Evolutionary conservation across 2,888 invertebrate genomes (phyloP).

Genomic region (Theretra japonica): DNA sequence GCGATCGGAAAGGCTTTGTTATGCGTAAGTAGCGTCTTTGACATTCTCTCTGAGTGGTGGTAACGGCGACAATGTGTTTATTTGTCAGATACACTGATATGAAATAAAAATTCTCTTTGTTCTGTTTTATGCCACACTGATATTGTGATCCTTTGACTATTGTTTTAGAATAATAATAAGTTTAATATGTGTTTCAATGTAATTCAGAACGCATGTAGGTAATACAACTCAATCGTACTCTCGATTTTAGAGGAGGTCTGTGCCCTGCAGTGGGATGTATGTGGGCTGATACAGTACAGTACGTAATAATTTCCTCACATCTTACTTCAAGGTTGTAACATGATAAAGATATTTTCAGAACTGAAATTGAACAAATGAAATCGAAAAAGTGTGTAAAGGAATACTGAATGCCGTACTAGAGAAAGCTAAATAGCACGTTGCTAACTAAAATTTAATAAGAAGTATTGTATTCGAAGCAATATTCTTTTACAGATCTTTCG

Average conservation of each 20-base stretch:
- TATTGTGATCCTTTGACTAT: neutral
- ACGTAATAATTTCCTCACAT: too few relatives aligned
- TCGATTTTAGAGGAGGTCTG: too few relatives aligned
- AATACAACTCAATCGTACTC: too few relatives aligned
- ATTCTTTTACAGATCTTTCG: neutral
- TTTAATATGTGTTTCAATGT: neutral
- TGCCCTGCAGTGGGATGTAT: too few relatives aligned
- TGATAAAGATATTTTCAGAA: too few relatives aligned
- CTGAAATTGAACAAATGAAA: too few relatives aligned
- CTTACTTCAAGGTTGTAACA: too few relatives aligned
- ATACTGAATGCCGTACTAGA: too few relatives aligned
- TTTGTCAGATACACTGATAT: conserved; percentile 8
- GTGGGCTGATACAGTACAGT: too few relatives aligned
- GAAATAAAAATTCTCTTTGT: conserved; percentile 34
- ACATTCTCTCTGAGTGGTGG: conserved; percentile 37
- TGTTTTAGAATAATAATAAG: neutral
- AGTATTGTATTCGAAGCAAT: neutral
- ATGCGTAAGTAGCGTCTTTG: conserved; percentile 34
- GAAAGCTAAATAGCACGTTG: too few relatives aligned
- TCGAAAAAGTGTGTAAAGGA: too few relatives aligned
- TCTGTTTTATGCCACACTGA: conserved; percentile 17
- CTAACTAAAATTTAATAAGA: neutral
- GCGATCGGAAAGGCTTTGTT: conserved; percentile 42
- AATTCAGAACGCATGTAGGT: too few relatives aligned
- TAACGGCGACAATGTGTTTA: conserved; percentile 26